Base-by-base conservation (phyloP, 2,797 vertebrate genomes). In the Craterocephalus amniculus region DNA sequence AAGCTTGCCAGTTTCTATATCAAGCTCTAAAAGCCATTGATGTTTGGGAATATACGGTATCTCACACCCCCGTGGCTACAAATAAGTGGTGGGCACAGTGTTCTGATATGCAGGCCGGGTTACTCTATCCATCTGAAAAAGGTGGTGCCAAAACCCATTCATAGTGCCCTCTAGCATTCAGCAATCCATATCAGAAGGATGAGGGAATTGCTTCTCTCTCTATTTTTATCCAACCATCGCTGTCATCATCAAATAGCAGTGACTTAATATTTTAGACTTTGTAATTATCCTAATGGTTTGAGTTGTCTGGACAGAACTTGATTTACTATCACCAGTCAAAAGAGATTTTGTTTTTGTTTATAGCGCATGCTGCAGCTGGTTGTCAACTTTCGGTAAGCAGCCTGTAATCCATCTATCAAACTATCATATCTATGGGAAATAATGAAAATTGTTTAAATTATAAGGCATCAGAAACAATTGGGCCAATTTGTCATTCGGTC, bases 31-130 rank as follows among this genome's bases (percentile, higher is more conserved):
- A 90, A 92, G 88, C 89, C 89, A 92, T 91, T 92, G 91, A 94
- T 93, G 92, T 90, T 67, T 62, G 76, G 83, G 82, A 90, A 93
- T 94, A 94, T 94, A 93, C 74, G 74, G 86, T 94, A 86, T 94
- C 93, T 93, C 92, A 93, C 94, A 93, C 93, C 90, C 89, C 82
- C 67, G 68, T 81, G 64, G 84, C 90, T 89, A 92, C 90, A 91
- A 93, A 94, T 94, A 94, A 90, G 87, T 81, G 79, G 78, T 91
- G 91, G 88, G 89, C 71, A 78, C 84, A 79, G 84, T 88, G 90
- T 90, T 89, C 84, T 88, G 85, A 94, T 88, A 92, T 91, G 89
- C 84, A 79, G 79, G 81, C 74, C 16, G 76, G 90, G 92, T 93
- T 88, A 94, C 90, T 91, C 90, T 93, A 93, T 93, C 92, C 90